Conservation (phyloP, 1,140 invertebrate genomes). For the Paramacrobiotus metropolitanus region DNA sequence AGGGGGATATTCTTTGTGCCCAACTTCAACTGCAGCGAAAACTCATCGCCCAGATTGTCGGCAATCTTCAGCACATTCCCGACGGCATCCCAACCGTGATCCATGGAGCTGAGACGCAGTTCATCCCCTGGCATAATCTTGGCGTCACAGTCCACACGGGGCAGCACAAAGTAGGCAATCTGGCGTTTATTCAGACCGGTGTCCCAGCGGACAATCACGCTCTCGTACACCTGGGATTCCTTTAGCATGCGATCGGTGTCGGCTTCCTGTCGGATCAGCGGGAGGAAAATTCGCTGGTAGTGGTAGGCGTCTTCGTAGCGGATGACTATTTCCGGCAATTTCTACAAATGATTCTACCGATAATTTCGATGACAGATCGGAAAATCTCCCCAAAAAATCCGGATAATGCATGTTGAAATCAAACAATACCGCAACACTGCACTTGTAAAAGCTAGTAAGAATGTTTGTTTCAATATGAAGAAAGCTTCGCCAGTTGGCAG, state of each 20-base stretch:
- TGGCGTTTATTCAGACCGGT: conserved; percentile 92
- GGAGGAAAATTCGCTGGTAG: conserved; percentile 94
- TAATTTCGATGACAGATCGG: conserved; percentile 3
- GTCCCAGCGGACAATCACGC: conserved; percentile 95
- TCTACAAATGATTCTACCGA: conserved; percentile 8
- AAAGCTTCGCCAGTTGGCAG: too few relatives aligned
- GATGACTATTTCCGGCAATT: conserved; percentile 8
- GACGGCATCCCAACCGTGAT: conserved; percentile 55
- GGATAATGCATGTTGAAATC: too few relatives aligned
- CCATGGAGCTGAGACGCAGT: conserved; percentile 41
- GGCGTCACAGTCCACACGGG: conserved; percentile 68
- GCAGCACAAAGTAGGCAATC: conserved; percentile 88
- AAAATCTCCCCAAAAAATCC: too few relatives aligned
- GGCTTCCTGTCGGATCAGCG: conserved; percentile 84
- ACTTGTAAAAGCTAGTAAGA: too few relatives aligned
- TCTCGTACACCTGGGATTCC: conserved; percentile 93
- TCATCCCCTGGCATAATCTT: conserved; percentile 95
- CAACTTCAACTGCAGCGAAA: conserved; percentile 2
- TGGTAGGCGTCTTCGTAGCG: conserved; percentile 96
- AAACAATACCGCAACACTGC: too few relatives aligned
- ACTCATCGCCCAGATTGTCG: conserved; percentile 27
- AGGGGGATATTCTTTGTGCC: conserved; percentile 16
- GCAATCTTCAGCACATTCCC: conserved; percentile 95
- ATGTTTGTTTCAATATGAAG: too few relatives aligned
- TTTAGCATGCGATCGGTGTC: conserved; percentile 95